These are phyloP conservation scores for Agelaius phoeniceus DNA, from an alignment of 2,113 vertebrate species.

Conservation along the genomic window DNA sequence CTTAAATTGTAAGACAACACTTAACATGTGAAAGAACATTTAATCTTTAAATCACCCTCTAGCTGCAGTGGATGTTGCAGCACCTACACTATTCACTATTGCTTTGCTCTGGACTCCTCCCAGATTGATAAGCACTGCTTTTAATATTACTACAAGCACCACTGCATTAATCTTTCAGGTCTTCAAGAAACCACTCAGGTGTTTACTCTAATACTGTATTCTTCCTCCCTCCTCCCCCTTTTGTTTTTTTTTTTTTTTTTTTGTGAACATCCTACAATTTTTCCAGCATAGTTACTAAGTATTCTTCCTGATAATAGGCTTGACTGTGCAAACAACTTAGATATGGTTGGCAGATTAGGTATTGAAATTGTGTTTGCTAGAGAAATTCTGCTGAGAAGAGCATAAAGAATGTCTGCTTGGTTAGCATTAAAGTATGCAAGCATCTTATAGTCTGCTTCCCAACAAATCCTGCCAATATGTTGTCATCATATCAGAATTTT, in stretches of 20 bases:
- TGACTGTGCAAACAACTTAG: background rate
- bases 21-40: background rate
- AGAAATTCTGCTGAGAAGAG: background rate
- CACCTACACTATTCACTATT: background rate
- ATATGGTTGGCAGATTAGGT: background rate
- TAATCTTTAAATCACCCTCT: background rate
- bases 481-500: background rate
- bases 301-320: background rate
- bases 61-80: background rate
- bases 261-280: background rate
- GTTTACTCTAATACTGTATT: background rate
- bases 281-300: background rate
- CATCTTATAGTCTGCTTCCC: background rate
- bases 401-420: background rate
- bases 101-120: background rate
- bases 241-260: background rate
- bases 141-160: background rate
- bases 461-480: background rate
- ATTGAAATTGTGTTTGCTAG: background rate
- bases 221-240: fast-evolving
- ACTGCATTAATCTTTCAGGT: background rate
- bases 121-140: background rate
- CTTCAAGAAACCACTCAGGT: background rate
- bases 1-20: background rate
- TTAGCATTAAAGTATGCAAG: background rate